Evolutionary conservation across 30 jellyfish, hydroid and myxozoan species (phyloP), one percentile per base, ranked within the genome.

Genomic region (Pelagia noctiluca): DNA sequence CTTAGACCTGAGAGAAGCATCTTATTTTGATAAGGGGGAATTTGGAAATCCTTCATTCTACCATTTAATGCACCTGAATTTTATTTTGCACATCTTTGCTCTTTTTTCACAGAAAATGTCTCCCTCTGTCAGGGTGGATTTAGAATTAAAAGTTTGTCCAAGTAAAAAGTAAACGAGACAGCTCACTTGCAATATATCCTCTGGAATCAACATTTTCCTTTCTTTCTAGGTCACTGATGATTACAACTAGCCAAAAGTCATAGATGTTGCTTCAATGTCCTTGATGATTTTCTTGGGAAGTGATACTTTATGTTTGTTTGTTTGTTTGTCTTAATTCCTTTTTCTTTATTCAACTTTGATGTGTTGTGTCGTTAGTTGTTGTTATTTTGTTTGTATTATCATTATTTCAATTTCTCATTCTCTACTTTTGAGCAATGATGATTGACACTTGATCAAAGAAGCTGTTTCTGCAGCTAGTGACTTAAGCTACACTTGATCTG

Each of bases 401-500:
- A 37, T 63, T 42, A 13, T 28, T 26, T 46, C 2, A 25, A 16
- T 49, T 65, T 32, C 65, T 5, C 25, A 0, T 26, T 23, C 10
- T 23, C 42, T 18, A 35, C 29, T 74, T 2, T 50, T 57, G 92
- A 82, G 92, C 92, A 3, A 42, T 82, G 92, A 82, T 82, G 92
- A 67, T 67, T 35, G 38, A 68, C 80, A 67, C 82, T 82, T 64
- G 82, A 50, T 82, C 82, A 68, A 38, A 81, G 75, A 57, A 69
- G 29, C 35, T 48, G 62, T 2, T 4, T 63, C 1, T 54, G 30
- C 76, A 62, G 92, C 62, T 82, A 29, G 70, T 82, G 92, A 72
- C 62, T 83, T 75, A 48, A 69, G 28, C 92, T 82, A 82, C 92
- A 82, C 92, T 82, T 82, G 92, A 82, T 82, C 92, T 82, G 92